These are phyloP conservation scores for Pteropus alecto DNA, from an alignment of 2,113 vertebrate species.

Conservation along the genomic window DNA sequence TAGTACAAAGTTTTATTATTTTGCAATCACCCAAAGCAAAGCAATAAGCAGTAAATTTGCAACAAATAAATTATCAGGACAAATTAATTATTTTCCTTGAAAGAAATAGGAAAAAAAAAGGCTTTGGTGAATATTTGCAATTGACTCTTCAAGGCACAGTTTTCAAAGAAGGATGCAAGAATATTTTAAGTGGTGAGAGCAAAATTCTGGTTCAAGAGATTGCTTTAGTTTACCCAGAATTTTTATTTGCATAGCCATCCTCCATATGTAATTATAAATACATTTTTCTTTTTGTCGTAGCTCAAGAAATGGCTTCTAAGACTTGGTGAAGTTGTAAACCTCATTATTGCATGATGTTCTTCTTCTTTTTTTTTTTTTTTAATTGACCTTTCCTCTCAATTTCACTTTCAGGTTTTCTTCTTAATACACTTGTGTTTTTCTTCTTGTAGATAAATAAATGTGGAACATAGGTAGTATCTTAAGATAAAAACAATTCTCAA, in stretches of 20 bases:
- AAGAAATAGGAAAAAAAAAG: background rate
- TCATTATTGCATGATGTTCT: background rate
- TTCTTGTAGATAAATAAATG: slow-evolving; percentile 2
- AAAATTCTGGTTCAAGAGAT: background rate
- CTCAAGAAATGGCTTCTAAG: background rate
- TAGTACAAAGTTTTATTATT: background rate
- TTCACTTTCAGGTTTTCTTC: background rate
- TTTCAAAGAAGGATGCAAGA: background rate
- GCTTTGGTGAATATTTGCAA: background rate
- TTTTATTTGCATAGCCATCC: background rate
- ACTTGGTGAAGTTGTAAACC: background rate
- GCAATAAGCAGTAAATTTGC: background rate
- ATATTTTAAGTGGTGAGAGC: background rate
- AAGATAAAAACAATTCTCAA: background rate
- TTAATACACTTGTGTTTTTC: background rate
- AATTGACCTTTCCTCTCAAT: background rate
- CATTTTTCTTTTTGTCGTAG: background rate
- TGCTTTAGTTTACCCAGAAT: background rate
- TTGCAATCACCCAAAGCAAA: background rate
- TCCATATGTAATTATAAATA: background rate
- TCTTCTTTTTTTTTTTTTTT: background rate
- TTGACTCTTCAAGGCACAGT: background rate
- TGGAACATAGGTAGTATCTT: background rate
- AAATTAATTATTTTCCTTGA: background rate
- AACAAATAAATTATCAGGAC: background rate